Conservation (phyloP, 2,888 invertebrate genomes). For the Allacma fusca region DNA sequence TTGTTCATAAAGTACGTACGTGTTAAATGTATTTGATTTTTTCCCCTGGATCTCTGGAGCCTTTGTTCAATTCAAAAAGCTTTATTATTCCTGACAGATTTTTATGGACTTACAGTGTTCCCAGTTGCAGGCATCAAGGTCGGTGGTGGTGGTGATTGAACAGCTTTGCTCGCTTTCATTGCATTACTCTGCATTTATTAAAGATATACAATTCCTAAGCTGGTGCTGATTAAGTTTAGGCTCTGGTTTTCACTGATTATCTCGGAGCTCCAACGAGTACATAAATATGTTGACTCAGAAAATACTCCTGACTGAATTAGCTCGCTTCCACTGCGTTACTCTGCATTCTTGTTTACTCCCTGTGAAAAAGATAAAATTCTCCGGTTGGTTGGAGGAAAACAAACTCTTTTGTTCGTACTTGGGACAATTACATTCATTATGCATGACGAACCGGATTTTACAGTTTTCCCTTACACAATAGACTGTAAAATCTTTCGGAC, state of each 20-base stretch:
- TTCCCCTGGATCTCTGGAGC: neutral
- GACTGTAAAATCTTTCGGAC: neutral
- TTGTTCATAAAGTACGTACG: constrained; percentile 26
- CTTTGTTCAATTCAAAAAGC: constrained; percentile 6
- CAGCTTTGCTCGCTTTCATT: neutral
- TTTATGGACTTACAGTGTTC: constrained; percentile 7
- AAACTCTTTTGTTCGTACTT: neutral
- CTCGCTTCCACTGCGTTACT: constrained; percentile 18
- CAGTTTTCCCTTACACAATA: neutral
- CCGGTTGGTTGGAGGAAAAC: neutral
- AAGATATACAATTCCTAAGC: too few relatives aligned
- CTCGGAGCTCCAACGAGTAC: neutral
- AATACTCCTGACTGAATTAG: neutral
- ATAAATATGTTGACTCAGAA: neutral
- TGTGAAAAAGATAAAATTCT: neutral
- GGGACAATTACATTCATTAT: neutral
- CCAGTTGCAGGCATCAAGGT: neutral
- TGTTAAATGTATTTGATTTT: constrained; percentile 21
- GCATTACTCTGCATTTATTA: constrained; percentile 15
- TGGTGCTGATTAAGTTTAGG: too few relatives aligned
- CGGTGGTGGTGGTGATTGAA: neutral
- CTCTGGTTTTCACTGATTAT: neutral
- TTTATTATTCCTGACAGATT: constrained; percentile 20
- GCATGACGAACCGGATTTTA: constrained; percentile 5
- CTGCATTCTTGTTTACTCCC: neutral